A percentile compares a stretch with the other conserved stretches of the same genome.
These are phyloP conservation scores for Lamellibrachia columna DNA, from an alignment of 2,888 invertebrate species.

Conservation along the genomic window DNA sequence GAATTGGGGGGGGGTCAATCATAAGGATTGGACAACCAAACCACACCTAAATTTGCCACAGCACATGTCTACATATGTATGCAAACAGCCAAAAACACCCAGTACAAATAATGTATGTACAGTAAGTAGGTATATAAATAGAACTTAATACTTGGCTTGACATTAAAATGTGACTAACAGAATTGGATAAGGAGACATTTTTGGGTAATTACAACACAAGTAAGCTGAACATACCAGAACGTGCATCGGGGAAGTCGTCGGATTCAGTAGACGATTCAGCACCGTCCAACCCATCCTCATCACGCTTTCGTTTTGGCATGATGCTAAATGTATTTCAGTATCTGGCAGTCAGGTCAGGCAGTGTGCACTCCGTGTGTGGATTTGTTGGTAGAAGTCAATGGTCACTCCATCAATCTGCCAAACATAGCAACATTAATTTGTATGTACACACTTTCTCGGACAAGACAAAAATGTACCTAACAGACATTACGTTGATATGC, in stretches of 20 bases:
- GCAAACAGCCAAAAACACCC: too few relatives aligned
- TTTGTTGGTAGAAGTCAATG: not conserved
- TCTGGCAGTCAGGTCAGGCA: not conserved
- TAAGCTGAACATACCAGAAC: not conserved
- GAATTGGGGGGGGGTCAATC: too few relatives aligned
- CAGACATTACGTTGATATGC: not conserved
- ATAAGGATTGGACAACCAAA: too few relatives aligned
- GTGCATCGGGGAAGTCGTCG: conserved; percentile 34
- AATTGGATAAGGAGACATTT: not conserved
- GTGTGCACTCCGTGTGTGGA: not conserved
- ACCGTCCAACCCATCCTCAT: conserved; percentile 25
- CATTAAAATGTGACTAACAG: too few relatives aligned
- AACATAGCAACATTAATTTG: not conserved
- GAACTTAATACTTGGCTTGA: too few relatives aligned
- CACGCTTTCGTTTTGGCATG: conserved; percentile 38
- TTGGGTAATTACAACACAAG: not conserved
- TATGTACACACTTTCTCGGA: not conserved
- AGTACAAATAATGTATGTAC: too few relatives aligned
- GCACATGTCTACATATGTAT: too few relatives aligned
- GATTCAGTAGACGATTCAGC: not conserved
- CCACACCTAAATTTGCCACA: too few relatives aligned
- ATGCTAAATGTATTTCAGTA: not conserved
- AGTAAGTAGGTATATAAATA: too few relatives aligned
- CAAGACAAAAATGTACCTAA: not conserved
- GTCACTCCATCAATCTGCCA: not conserved